Conservation (phyloP, 2,797 vertebrate genomes). For the Acipenser transmontanus region DNA sequence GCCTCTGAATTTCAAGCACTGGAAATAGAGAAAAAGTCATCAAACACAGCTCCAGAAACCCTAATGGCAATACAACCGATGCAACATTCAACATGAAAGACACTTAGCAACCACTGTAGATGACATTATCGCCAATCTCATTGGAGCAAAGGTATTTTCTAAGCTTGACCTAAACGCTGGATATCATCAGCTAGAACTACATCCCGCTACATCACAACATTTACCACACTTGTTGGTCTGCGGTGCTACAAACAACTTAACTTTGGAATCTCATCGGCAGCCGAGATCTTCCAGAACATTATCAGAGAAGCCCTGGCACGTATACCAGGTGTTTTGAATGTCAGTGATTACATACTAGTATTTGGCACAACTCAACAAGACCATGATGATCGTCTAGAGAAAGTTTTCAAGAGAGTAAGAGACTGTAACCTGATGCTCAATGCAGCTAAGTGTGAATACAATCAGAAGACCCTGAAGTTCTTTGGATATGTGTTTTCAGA, state of each 20-base stretch:
- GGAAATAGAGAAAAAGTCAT: too few relatives aligned
- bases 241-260: background rate
- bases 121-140: constrained; percentile 4
- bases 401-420: background rate
- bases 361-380: background rate
- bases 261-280: background rate
- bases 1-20: too few relatives aligned
- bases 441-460: constrained; percentile 3
- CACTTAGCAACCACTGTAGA: background rate
- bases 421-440: background rate
- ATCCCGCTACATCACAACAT: background rate
- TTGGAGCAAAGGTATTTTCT: constrained; percentile 1
- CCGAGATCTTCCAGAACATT: background rate
- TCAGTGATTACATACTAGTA: background rate
- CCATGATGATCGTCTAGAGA: background rate
- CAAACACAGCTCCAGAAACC: too few relatives aligned
- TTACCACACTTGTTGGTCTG: background rate
- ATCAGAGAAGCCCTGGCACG: constrained; percentile 7
- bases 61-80: too few relatives aligned
- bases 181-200: background rate
- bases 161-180: background rate
- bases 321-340: background rate
- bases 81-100: background rate
- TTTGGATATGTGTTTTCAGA: constrained; percentile 10
- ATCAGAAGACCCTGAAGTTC: background rate